Evolutionary conservation across 2,888 invertebrate species (phyloP).

Genomic region (Aphrophora alni): DNA sequence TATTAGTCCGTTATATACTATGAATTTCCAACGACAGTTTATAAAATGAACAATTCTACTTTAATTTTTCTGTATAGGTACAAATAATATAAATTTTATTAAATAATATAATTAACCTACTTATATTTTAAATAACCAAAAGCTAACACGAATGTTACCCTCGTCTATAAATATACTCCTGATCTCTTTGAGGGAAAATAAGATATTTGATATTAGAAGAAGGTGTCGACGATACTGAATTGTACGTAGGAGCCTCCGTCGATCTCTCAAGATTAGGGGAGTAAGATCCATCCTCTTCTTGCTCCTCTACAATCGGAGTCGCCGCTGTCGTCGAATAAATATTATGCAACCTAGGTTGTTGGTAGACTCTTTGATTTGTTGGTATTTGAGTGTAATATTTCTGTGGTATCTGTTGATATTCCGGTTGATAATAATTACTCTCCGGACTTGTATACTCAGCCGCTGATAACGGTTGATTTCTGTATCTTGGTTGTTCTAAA

Average conservation of each 20-base stretch:
- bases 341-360: background rate
- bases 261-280: background rate
- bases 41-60: too few relatives aligned
- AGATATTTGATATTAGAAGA: background rate
- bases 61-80: too few relatives aligned
- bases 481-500: background rate
- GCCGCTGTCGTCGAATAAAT: constrained; percentile 21
- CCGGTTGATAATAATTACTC: background rate
- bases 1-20: too few relatives aligned
- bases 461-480: constrained; percentile 20
- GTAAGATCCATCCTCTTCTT: constrained; percentile 10
- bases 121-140: too few relatives aligned
- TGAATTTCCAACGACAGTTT: too few relatives aligned
- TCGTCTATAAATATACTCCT: background rate
- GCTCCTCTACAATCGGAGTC: constrained; percentile 27
- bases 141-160: background rate
- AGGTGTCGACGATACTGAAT: background rate
- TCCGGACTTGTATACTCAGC: constrained; percentile 31
- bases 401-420: constrained; percentile 6
- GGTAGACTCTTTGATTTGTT: background rate
- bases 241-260: background rate
- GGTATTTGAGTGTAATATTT: background rate
- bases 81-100: too few relatives aligned
- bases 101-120: too few relatives aligned
- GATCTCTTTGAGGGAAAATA: background rate